Evolutionary conservation across 1,140 invertebrate genomes (phyloP).

Genomic region (Bombus fervidus): DNA sequence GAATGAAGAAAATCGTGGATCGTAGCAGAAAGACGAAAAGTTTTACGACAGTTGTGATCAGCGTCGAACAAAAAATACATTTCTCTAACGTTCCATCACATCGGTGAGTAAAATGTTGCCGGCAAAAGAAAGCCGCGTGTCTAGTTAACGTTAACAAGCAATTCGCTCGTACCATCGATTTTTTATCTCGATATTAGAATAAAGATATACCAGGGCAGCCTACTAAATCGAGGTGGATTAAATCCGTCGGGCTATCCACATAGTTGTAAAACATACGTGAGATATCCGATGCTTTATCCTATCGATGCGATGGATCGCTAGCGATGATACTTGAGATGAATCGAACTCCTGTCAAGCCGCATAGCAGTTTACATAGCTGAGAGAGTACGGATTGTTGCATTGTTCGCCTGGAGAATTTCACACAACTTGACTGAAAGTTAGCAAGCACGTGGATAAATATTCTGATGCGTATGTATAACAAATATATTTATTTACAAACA

Average conservation of each 20-base stretch:
- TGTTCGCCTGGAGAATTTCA: constrained; percentile 27
- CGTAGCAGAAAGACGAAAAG: no score
- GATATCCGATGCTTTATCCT: not conserved
- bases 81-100: not conserved
- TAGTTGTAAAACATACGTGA: not conserved
- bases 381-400: constrained; percentile 10
- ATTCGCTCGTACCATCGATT: not conserved
- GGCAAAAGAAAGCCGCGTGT: not conserved
- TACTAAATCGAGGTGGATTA: not conserved
- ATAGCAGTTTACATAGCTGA: constrained; percentile 34
- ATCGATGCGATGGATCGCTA: constrained; percentile 11
- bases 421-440: constrained; percentile 18
- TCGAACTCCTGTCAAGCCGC: not conserved
- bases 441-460: constrained; percentile 1
- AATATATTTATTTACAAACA: no score
- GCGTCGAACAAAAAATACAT: not conserved
- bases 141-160: not conserved
- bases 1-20: no score
- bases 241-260: not conserved
- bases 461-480: no score
- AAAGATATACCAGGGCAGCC: no score
- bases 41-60: no score
- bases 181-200: not conserved
- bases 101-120: not conserved
- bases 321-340: constrained; percentile 1